phyloP scores from a whole-genome alignment of 2,797 vertebrate genomes.

The Lutjanus campechanus region DNA sequence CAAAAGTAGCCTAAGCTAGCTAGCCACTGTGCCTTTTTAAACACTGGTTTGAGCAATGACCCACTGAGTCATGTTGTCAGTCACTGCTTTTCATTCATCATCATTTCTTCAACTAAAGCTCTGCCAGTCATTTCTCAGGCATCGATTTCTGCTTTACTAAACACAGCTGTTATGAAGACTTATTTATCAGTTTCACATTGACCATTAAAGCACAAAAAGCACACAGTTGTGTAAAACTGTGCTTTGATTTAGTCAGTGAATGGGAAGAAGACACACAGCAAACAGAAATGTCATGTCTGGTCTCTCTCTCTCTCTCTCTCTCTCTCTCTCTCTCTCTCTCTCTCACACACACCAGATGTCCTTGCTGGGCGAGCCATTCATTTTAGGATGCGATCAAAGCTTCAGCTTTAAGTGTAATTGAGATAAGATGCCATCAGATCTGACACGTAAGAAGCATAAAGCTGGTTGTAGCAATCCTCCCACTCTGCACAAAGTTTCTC shows the following conservation, averaged over 20 bases:
- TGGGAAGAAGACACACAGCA: not conserved
- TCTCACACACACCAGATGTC: conserved; percentile 18
- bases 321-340: not conserved
- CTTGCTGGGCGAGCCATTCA: not conserved
- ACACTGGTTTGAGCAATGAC: not conserved
- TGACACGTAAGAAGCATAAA: not conserved
- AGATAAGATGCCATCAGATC: conserved; percentile 13
- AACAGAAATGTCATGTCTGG: conserved; percentile 14
- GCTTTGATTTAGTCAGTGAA: conserved; percentile 27
- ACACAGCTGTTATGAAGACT: conserved; percentile 11
- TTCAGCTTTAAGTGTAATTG: conserved; percentile 2
- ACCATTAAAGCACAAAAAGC: conserved; percentile 17
- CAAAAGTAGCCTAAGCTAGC: no score
- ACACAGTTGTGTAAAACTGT: conserved; percentile 10
- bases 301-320: not conserved
- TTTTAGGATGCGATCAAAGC: conserved; percentile 30
- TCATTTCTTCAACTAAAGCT: conserved; percentile 3
- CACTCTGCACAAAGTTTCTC: conserved; percentile 1
- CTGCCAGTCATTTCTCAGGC: not conserved
- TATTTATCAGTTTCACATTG: conserved; percentile 11
- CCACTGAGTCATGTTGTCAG: not conserved
- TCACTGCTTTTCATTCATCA: not conserved
- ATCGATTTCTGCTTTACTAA: conserved; percentile 13
- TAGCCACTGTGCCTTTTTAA: no score
- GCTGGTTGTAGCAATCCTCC: conserved; percentile 1